phyloP scores from a whole-genome alignment of 92 coral and sea anemone genomes.

The Desmophyllum pertusum region DNA sequence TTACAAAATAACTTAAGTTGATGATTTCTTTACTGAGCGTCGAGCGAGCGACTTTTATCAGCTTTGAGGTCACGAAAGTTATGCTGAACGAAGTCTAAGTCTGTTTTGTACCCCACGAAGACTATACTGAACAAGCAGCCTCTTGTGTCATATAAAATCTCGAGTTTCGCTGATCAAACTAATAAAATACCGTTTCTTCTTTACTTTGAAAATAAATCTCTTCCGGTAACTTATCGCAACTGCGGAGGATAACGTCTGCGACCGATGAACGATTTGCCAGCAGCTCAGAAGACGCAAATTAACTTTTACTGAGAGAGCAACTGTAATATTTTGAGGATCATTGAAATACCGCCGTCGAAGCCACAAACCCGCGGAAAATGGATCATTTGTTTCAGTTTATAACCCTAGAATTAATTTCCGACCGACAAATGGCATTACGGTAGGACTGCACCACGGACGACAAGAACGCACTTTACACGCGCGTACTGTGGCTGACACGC shows the following conservation, averaged over 20 bases:
- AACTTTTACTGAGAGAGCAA: no score
- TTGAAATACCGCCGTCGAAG: background rate
- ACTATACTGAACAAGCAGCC: no score
- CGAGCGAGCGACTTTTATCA: slow-evolving; percentile 22
- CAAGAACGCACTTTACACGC: slow-evolving; percentile 2
- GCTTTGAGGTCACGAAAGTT: slow-evolving; percentile 43
- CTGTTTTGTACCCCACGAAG: background rate
- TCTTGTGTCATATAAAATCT: no score
- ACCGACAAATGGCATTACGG: background rate
- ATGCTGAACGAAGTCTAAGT: background rate
- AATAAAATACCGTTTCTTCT: slow-evolving; percentile 9
- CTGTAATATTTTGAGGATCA: background rate
- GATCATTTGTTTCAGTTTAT: slow-evolving; percentile 5
- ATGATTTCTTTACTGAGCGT: background rate
- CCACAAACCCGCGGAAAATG: slow-evolving; percentile 15
- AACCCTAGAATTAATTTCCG: slow-evolving; percentile 8
- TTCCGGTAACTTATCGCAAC: background rate
- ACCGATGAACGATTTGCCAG: background rate
- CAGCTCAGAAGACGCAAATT: background rate
- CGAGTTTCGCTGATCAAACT: background rate
- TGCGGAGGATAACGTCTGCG: background rate
- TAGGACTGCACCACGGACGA: background rate
- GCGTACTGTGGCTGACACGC: background rate
- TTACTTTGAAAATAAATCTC: background rate
- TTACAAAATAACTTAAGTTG: slow-evolving; percentile 24